These are phyloP conservation scores for Plumapathes pennacea DNA, from an alignment of 92 coral and sea anemone genomes.

Conservation along the genomic window DNA sequence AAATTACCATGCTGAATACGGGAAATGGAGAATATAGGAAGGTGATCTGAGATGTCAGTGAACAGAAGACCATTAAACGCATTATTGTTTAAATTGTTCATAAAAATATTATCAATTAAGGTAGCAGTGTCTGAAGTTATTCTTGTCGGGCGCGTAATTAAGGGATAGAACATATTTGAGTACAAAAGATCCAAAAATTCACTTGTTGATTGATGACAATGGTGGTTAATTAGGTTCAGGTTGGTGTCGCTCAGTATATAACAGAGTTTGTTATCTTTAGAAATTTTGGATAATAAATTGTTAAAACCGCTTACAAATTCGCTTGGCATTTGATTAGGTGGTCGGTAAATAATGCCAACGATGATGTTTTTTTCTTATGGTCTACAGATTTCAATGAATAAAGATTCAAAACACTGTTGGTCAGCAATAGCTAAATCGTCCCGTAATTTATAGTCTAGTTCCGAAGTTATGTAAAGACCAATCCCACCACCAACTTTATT, in stretches of 20 bases:
- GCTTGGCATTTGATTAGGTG: slow-evolving; percentile 14
- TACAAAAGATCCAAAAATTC: slow-evolving; percentile 10
- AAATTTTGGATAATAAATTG: slow-evolving; percentile 9
- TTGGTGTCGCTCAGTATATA: slow-evolving; percentile 21
- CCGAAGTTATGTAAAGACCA: background rate
- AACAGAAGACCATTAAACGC: slow-evolving; percentile 11
- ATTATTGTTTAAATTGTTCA: background rate
- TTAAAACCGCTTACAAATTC: slow-evolving; percentile 4
- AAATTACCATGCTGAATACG: too few relatives aligned
- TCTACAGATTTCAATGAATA: slow-evolving; percentile 30
- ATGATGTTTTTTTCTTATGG: background rate
- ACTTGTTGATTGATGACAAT: slow-evolving; percentile 12
- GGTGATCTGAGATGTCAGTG: slow-evolving; percentile 7
- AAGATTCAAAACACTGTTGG: background rate
- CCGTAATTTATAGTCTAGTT: slow-evolving; percentile 12
- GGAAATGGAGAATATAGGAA: too few relatives aligned
- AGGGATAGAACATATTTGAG: too few relatives aligned
- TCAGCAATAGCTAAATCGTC: slow-evolving; percentile 7
- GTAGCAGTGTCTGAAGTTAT: slow-evolving; percentile 11
- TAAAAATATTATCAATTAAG: slow-evolving; percentile 3
- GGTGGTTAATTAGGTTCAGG: slow-evolving; percentile 1
- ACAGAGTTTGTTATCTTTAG: slow-evolving; percentile 15
- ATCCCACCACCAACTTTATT: slow-evolving; percentile 25
- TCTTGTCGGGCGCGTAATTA: slow-evolving; percentile 17
- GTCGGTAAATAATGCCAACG: slow-evolving; percentile 10